These are phyloP conservation scores for Drosophila ohnishii DNA, from an alignment of 1,140 invertebrate species.

Conservation along the genomic window DNA sequence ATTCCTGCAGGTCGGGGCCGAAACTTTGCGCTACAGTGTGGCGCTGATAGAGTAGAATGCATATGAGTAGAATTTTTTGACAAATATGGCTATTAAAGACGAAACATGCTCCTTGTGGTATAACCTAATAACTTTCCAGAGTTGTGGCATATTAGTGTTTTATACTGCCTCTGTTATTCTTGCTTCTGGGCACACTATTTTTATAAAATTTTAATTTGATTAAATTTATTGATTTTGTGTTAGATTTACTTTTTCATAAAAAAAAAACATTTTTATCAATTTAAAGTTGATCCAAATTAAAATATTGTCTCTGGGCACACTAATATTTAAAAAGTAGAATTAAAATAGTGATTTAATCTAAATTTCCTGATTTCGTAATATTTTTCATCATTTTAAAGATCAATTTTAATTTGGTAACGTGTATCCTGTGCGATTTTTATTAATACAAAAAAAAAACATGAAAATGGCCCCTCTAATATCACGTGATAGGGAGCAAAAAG, in stretches of 20 bases:
- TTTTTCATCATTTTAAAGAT: background rate
- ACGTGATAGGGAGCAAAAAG: background rate
- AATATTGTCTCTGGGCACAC: background rate
- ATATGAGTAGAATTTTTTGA: background rate
- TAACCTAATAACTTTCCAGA: background rate
- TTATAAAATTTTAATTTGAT: too few species aligned
- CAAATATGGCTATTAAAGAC: background rate
- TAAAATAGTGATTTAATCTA: too few species aligned
- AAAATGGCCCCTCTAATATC: background rate
- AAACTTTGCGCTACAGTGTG: constrained; percentile 24
- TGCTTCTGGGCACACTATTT: background rate
- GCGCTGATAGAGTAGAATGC: background rate
- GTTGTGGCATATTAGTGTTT: background rate
- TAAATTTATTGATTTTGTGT: too few species aligned
- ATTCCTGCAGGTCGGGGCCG: constrained; percentile 30
- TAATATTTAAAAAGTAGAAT: background rate
- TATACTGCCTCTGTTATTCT: background rate
- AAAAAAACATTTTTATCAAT: too few species aligned
- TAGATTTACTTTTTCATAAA: too few species aligned
- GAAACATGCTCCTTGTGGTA: background rate
- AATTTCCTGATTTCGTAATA: too few species aligned
- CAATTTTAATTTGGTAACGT: too few species aligned
- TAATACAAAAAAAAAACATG: too few species aligned
- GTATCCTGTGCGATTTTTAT: background rate
- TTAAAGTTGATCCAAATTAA: too few species aligned